These are phyloP conservation scores for Bellardia bayeri DNA, from an alignment of 2,888 invertebrate species.

Conservation along the genomic window DNA sequence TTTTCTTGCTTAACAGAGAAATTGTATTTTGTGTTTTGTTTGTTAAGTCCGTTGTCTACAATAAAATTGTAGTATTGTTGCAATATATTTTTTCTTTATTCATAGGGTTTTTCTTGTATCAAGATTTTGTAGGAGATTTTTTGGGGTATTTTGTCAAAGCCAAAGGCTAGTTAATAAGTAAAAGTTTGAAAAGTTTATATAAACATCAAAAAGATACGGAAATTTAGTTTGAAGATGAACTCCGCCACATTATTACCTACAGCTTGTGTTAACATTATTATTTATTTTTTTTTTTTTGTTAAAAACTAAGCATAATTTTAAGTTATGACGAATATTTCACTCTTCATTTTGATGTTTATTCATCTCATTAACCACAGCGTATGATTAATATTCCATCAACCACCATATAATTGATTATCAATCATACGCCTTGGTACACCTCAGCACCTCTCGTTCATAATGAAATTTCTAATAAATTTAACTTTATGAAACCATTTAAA, in stretches of 20 bases:
- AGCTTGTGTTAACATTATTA: no score
- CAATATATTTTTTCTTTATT: neutral
- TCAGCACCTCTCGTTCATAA: constrained; percentile 47
- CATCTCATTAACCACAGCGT: neutral
- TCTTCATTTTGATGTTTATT: neutral
- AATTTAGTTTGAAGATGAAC: no score
- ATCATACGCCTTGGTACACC: constrained; percentile 46
- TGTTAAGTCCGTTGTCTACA: neutral
- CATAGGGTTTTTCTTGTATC: neutral
- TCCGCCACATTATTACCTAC: no score
- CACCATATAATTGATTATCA: constrained; percentile 13
- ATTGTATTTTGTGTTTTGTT: neutral
- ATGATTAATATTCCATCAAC: neutral
- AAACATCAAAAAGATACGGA: no score
- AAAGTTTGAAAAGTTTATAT: neutral
- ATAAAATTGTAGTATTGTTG: neutral
- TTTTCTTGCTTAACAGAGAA: neutral
- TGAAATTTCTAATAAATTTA: constrained; percentile 24
- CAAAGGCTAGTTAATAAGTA: neutral
- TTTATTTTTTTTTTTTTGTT: no score
- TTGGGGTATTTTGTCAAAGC: neutral
- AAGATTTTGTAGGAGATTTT: neutral
- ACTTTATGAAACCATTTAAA: constrained; percentile 34
- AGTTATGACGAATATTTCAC: no score
- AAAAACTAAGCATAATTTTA: no score